Conservation (phyloP, 2,797 vertebrate genomes). For the Champsocephalus esox region DNA sequence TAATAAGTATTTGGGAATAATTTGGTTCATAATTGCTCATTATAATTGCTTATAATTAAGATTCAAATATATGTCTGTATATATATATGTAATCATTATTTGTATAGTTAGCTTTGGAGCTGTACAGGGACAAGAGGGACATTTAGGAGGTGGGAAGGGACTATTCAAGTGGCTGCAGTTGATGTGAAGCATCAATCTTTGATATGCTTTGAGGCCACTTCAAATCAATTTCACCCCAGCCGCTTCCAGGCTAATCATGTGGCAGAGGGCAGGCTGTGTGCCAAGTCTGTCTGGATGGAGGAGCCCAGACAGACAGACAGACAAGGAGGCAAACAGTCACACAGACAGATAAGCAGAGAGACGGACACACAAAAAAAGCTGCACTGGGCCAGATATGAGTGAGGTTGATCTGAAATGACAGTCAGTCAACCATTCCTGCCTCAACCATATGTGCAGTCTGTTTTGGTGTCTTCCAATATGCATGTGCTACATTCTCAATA, state of each 20-base stretch:
- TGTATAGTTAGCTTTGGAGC: no score
- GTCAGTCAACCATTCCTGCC: conserved; percentile 74
- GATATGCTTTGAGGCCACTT: conserved; percentile 86
- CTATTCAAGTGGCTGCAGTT: conserved; percentile 73
- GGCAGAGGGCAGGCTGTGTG: conserved; percentile 78
- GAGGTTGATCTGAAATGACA: conserved; percentile 75
- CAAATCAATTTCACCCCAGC: conserved; percentile 85
- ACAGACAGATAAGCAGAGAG: conserved; percentile 74
- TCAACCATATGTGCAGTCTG: conserved; percentile 72
- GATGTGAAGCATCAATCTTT: conserved; percentile 85
- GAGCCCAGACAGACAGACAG: conserved; percentile 59
- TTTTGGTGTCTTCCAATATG: conserved; percentile 69
- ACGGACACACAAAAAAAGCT: conserved; percentile 76
- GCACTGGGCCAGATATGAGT: conserved; percentile 69
- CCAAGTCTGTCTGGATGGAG: conserved; percentile 72
- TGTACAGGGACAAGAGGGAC: conserved; percentile 58
- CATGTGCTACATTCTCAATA: conserved; percentile 48
- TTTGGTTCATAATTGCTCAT: background rate
- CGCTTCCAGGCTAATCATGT: conserved; percentile 83
- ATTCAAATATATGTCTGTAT: background rate
- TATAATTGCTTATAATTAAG: background rate
- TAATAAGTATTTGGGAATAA: background rate
- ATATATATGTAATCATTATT: no score
- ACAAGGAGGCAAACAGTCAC: conserved; percentile 68
- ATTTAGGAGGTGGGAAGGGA: conserved; percentile 65